These are phyloP conservation scores for Eupeodes corollae DNA, from an alignment of 1,140 invertebrate species.

Conservation along the genomic window DNA sequence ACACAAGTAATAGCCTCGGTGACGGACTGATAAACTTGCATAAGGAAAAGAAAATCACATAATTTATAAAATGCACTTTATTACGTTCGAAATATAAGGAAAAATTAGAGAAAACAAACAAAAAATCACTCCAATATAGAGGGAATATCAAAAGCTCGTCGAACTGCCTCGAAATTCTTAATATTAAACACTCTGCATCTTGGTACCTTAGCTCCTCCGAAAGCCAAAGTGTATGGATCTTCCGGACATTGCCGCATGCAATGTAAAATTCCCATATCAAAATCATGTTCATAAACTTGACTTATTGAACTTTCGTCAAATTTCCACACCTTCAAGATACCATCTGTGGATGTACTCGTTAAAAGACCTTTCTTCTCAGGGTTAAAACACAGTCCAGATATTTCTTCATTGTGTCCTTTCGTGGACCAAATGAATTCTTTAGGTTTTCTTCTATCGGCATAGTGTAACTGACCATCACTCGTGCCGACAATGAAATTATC, in stretches of 20 bases:
- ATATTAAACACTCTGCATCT: constrained; percentile 68
- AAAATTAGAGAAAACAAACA: no score
- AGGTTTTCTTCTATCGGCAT: constrained; percentile 62
- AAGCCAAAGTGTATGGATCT: constrained; percentile 62
- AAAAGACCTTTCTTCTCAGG: constrained; percentile 23
- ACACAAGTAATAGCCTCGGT: no score
- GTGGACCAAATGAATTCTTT: constrained; percentile 62
- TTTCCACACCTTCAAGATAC: constrained; percentile 34
- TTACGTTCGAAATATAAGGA: no score
- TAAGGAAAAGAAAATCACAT: no score
- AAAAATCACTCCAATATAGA: constrained; percentile 11
- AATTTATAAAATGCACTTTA: no score
- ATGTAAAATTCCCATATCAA: constrained; percentile 58
- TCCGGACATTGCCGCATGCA: constrained; percentile 68
- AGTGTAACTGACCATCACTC: constrained; percentile 65
- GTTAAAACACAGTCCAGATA: constrained; percentile 51
- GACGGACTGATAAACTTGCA: no score
- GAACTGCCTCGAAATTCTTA: constrained; percentile 49
- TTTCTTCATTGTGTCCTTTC: constrained; percentile 66
- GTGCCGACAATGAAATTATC: constrained; percentile 54
- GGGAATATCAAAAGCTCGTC: constrained; percentile 21
- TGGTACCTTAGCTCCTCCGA: constrained; percentile 74
- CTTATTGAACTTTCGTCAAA: constrained; percentile 26
- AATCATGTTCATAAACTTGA: constrained; percentile 46
- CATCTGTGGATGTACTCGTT: constrained; percentile 29